Conservation (phyloP, 2,797 vertebrate species). For the Periophthalmus magnuspinnatus region DNA sequence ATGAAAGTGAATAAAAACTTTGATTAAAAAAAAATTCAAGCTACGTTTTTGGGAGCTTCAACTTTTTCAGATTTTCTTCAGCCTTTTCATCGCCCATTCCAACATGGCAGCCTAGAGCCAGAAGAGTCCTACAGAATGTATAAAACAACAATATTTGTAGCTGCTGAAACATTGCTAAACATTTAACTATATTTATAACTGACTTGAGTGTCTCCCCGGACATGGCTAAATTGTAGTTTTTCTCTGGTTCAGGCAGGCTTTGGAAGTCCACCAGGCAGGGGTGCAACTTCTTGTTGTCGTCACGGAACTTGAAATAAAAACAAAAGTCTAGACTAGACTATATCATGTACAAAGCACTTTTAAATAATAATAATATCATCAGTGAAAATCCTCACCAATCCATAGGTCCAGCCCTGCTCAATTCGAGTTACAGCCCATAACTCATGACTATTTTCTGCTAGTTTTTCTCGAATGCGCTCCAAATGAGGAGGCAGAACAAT, state of each 20-base stretch:
- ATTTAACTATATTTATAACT: constrained; percentile 37
- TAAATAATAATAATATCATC: neutral
- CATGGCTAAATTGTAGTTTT: constrained; percentile 94
- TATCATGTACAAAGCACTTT: neutral
- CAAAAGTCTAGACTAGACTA: neutral
- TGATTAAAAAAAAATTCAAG: neutral
- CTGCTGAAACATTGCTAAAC: constrained; percentile 6
- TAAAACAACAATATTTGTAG: constrained; percentile 22
- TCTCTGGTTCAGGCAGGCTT: constrained; percentile 88
- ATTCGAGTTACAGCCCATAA: constrained; percentile 92
- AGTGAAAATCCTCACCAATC: constrained; percentile 71
- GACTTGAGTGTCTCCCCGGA: constrained; percentile 94
- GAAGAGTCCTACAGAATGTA: constrained; percentile 80
- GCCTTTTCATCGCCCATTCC: constrained; percentile 96
- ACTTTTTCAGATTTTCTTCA: constrained; percentile 91
- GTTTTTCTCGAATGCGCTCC: constrained; percentile 90
- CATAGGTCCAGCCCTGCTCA: constrained; percentile 92
- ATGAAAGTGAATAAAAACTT: neutral
- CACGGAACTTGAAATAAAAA: constrained; percentile 80
- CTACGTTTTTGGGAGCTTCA: constrained; percentile 92
- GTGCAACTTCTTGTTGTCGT: constrained; percentile 92
- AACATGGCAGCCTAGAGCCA: constrained; percentile 91
- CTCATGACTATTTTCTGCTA: constrained; percentile 93
- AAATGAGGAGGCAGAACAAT: constrained; percentile 92
- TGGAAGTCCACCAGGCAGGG: constrained; percentile 90